phyloP scores from a whole-genome alignment of 92 coral and sea anemone species.

The Epizoanthus illoricatus region DNA sequence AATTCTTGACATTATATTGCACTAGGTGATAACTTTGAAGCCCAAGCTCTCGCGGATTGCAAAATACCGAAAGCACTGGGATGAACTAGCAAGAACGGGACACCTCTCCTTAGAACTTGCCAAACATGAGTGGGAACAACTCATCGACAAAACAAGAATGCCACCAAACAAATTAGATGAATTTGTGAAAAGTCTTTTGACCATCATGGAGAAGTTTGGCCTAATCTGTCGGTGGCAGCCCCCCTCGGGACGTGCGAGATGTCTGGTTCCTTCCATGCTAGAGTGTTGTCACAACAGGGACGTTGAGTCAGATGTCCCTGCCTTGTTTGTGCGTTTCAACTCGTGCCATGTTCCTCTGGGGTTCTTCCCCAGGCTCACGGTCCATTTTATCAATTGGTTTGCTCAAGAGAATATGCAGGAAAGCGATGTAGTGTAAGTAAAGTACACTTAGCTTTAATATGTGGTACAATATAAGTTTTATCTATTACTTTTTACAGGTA shows the following conservation, averaged over 20 bases:
- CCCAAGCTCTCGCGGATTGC: constrained; percentile 12
- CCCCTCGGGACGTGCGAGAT: not conserved
- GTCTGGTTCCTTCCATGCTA: constrained; percentile 30
- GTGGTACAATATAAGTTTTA: too few species aligned
- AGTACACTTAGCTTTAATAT: not conserved
- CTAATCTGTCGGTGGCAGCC: constrained; percentile 15
- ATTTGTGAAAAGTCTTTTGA: not conserved
- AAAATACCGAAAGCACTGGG: constrained; percentile 19
- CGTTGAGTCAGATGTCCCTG: not conserved
- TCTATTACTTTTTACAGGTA: too few species aligned
- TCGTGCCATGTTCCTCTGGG: constrained; percentile 28
- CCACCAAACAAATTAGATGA: not conserved
- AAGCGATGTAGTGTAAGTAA: constrained; percentile 15
- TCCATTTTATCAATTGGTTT: constrained; percentile 28
- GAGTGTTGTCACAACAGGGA: not conserved
- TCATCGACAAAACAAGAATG: constrained; percentile 3
- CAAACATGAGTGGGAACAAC: constrained; percentile 14
- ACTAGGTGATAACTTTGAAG: constrained; percentile 7
- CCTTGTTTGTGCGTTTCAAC: constrained; percentile 9
- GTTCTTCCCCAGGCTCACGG: constrained; percentile 2
- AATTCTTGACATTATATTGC: not conserved
- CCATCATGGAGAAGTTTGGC: constrained; percentile 28
- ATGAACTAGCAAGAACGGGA: constrained; percentile 11
- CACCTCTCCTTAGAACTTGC: constrained; percentile 17
- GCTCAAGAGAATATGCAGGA: not conserved